Base-by-base conservation (phyloP, 2,888 invertebrate genomes). In the Elegia similella region DNA sequence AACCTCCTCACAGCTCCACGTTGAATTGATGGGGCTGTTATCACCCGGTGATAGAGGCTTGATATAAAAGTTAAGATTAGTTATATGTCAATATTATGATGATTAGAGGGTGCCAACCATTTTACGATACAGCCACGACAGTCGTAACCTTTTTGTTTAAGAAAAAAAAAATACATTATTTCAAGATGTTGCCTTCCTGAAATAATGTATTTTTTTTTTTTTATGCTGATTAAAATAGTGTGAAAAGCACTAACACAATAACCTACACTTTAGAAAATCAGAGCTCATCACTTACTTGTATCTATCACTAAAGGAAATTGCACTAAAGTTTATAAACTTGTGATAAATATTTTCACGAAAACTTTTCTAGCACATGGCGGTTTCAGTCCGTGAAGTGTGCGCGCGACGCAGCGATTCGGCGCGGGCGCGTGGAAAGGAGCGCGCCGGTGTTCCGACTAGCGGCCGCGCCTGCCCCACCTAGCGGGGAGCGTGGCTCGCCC, bases 21-120 rank as follows among this genome's bases (percentile, higher is more conserved):
- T 10, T 44, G 44, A 17, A 17, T 10, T 7, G 5, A 46, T 23
- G 46, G 23, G 48, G 15, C 32, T 32, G 16, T 44, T 15, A 23
- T 50, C 53, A 29, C n/a, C 16, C 17, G 15, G 13, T 23, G 17
- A 55, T 38, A 42, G 23, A 30, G 59, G 34, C 32, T 16, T 38
- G 32, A 23, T 16, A 43, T 52, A 16, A 29, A 56, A 32, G 43
- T 56, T 32, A 29, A 52, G 50, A 42, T 56, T 42, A 56, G 15
- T 50, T 42, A 13, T 56, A 43, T 52, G 38, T 12, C 34, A 50
- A 34, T 16, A 34, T 17, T 34, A 50, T 34, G 34, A 50, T 34
- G 34, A 38, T 34, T 34, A 38, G 15, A 50, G 34, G 32, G 34
- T 12, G 34, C 15, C 15, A 30, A 2, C 16, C 15, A 32, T 34